Conservation (phyloP, 1,140 invertebrate species). For the Olivierus martensii region DNA sequence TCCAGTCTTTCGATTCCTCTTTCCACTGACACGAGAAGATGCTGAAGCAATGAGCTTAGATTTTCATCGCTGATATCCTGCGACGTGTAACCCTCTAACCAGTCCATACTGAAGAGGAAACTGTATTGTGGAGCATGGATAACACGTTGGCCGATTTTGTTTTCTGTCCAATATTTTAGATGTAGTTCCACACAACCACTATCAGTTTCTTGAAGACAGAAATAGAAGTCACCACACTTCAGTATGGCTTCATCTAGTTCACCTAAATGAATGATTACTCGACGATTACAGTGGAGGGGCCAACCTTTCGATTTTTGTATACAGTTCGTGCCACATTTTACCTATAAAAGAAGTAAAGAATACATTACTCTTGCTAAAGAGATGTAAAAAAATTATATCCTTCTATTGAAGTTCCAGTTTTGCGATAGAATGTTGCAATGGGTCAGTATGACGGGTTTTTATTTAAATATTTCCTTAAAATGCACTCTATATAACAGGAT, state of each 20-base stretch:
- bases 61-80: conserved; percentile 16
- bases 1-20: conserved; percentile 17
- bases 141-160: no score
- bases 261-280: background rate
- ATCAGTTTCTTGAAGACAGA: background rate
- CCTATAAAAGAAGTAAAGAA: no score
- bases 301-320: background rate
- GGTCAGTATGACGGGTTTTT: no score
- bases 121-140: background rate
- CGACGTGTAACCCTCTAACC: conserved; percentile 6
- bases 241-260: background rate
- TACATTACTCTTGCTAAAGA: no score
- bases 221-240: background rate
- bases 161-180: no score
- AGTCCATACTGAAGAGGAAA: conserved; percentile 13
- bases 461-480: no score
- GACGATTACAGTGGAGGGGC: background rate
- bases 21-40: conserved; percentile 16
- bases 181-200: no score
- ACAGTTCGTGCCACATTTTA: no score
- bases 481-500: no score
- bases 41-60: conserved; percentile 11
- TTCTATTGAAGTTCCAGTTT: no score
- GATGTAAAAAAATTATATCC: no score
- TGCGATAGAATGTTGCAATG: no score